Evolutionary conservation across 2,888 invertebrate species (phyloP), one percentile per base, ranked within the genome.

Genomic region (Aphodius sticticus): DNA sequence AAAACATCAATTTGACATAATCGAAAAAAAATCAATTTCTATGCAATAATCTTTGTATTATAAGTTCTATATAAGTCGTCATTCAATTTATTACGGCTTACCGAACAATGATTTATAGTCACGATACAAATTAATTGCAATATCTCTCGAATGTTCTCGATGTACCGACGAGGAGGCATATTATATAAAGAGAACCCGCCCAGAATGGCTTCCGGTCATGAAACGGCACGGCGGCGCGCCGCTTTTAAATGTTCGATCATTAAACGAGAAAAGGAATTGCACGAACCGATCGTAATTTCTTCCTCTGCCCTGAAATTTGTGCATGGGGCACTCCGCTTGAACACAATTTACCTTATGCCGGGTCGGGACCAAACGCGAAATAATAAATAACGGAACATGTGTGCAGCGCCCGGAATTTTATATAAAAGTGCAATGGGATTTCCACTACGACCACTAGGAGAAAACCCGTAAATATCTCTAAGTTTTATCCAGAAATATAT

Each of bases 151-250:
- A 26, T 26, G 26, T 26, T 26, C 26, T 26, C 26, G 26, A 26
- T 26, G 3, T 26, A 26, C 2, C 26, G 3, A 3, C 26, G 2
- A 26, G 26, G 26, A 26, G 26, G 26, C 26, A 26, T 26, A 26
- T 26, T 26, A 26, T 26, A 26, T 26, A 26, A 53, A 53, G 53
- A 5, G 53, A 53, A 53, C 53, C 53, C 53, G 53, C 53, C 53
- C 53, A 53, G 53, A 53, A 53, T 53, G 53, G 53, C 53, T 53
- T 53, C 53, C 53, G 53, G 53, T 53, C 53, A 53, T 53, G 53
- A 53, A 53, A 53, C 9, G 53, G 9, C 7, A 1, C 53, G 53
- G 53, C 53, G 4, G 53, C 7, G 53, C 53, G 53, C 2, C 12
- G 53, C 53, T 53, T 53, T 53, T 53, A 53, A 53, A 53, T 53